These are phyloP conservation scores for Drosophila lacicola DNA, from an alignment of 2,888 invertebrate species.

Conservation along the genomic window DNA sequence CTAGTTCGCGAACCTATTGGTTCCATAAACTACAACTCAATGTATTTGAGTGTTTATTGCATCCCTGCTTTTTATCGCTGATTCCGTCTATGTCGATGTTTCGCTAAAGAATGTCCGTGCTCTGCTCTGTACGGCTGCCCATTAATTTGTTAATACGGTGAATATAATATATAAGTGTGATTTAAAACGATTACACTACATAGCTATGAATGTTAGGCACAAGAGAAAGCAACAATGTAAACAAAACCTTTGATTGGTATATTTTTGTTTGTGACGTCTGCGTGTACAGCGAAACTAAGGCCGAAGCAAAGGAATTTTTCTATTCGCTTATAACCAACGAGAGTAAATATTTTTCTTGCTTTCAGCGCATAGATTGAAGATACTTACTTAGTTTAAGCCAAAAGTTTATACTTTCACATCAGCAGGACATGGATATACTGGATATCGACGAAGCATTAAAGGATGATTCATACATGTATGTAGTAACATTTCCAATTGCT, in stretches of 20 bases:
- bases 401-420: constrained; percentile 1
- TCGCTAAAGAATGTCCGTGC: constrained; percentile 36
- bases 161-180: constrained; percentile 31
- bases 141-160: constrained; percentile 53
- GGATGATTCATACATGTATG: constrained; percentile 85
- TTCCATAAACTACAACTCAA: constrained; percentile 2
- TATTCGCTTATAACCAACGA: constrained; percentile 12
- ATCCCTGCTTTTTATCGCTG: constrained; percentile 27
- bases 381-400: constrained; percentile 16
- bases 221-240: neutral
- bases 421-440: constrained; percentile 83
- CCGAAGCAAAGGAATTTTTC: constrained; percentile 38
- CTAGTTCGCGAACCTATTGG: neutral
- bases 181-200: constrained; percentile 21
- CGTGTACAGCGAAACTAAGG: constrained; percentile 11
- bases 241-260: constrained; percentile 6
- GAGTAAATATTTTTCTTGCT: constrained; percentile 16
- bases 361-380: constrained; percentile 17
- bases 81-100: constrained; percentile 24
- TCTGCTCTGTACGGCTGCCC: constrained; percentile 25
- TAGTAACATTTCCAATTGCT: constrained; percentile 54
- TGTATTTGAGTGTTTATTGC: neutral
- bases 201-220: constrained; percentile 8
- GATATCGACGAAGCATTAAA: constrained; percentile 84
- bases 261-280: constrained; percentile 10